Evolutionary conservation across 2,113 vertebrate species (phyloP), one percentile per base, ranked within the genome.

Genomic region (Catharus bicknelli): DNA sequence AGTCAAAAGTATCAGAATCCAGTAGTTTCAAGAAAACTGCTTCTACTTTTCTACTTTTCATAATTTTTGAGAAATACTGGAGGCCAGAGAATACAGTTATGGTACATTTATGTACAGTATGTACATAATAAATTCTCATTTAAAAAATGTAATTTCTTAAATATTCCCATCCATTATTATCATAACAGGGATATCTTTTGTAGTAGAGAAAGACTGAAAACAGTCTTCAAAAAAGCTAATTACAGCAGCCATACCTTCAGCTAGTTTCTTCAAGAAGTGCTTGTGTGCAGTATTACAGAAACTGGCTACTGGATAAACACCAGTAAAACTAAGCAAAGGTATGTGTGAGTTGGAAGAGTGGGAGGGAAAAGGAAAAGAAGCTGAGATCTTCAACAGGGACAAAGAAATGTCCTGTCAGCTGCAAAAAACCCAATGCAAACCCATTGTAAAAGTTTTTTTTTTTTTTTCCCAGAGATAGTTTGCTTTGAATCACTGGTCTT

Each of bases 391-490:
- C 67, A 89, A 43, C 0, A 4, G n/a, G 48, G 74, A 90, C 77
- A 90, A 94, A 89, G 83, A 84, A 92, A 72, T 40, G 4, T 61
- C 81, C 57, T 63, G n/a, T 89, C 61, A 94, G 43, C 90, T 75
- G 48, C 20, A 78, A 94, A 94, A 90, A 92, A 48, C 14, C 30
- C 43, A 29, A 9, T 29, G 34, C 40, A 84, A 89, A 36, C 23
- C 32, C 12, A 30, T 78, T 1, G 0, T 5, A 30, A 27, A 55
- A 55, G 10, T 42, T 22, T 88, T 34, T 34, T 34, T 34, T 34
- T 74, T 61, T 82, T 88, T 75, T 83, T 90, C 43, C 69, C 66
- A 75, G 43, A 50, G 45, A 45, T 12, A 27, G 45, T 68, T 91
- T 88, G 47, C 4, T 83, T 84, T 68, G 75, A 91, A 47, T 82